phyloP scores from a whole-genome alignment of 2,113 vertebrate species.

The Centropus bengalensis region DNA sequence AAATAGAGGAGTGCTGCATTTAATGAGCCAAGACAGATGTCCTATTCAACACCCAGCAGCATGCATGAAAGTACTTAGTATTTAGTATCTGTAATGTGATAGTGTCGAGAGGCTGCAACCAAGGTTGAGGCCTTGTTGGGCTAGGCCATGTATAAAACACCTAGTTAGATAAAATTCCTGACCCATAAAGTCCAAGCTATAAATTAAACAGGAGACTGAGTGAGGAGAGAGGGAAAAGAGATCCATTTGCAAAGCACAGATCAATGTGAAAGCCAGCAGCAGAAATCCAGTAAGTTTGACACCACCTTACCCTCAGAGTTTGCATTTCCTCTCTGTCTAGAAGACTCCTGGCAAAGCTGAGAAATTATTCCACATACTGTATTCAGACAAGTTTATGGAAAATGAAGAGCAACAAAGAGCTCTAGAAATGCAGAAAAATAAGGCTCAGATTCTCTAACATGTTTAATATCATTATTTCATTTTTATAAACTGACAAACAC shows the following conservation, averaged over 20 bases:
- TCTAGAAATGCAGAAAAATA: not conserved
- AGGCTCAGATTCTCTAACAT: not conserved
- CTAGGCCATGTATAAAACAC: slow-evolving; percentile 50
- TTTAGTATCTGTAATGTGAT: not conserved
- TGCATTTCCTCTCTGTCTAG: not conserved
- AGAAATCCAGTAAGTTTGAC: not conserved
- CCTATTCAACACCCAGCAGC: slow-evolving; percentile 1
- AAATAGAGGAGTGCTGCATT: slow-evolving; percentile 38
- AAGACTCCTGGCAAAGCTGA: not conserved
- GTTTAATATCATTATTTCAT: not conserved
- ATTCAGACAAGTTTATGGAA: not conserved
- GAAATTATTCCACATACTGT: not conserved
- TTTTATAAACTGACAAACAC: slow-evolving; percentile 1
- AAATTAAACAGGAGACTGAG: slow-evolving; percentile 45
- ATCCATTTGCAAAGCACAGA: not conserved
- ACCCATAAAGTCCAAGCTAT: not conserved
- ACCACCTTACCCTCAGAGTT: not conserved
- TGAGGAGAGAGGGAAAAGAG: not conserved
- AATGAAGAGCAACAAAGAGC: not conserved
- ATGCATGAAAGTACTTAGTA: slow-evolving; percentile 15
- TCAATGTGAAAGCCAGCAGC: not conserved
- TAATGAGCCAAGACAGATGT: slow-evolving; percentile 63
- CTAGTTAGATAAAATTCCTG: slow-evolving; percentile 45
- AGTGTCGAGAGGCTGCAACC: slow-evolving; percentile 14
- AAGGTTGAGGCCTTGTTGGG: slow-evolving; percentile 39